Percentiles rank a stretch among this genome's conserved stretches.
phyloP scores from a whole-genome alignment of 30 jellyfish, hydroid and myxozoan species.

The Chrysaora quinquecirrha region DNA sequence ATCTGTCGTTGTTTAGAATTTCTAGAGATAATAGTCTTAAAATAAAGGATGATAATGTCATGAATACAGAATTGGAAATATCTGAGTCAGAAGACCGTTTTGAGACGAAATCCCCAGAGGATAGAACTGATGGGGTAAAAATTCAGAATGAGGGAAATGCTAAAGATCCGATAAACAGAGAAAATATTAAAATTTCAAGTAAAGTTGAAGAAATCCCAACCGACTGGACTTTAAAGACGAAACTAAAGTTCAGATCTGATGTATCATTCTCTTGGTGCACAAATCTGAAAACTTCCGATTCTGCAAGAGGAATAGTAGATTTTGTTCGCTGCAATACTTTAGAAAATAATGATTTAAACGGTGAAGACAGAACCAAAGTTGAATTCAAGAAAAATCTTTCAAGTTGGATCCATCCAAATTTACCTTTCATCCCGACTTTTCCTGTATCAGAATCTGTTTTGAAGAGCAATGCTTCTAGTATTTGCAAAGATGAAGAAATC shows the following conservation, averaged over 20 bases:
- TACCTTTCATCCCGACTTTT: slow-evolving; percentile 79
- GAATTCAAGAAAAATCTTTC: slow-evolving; percentile 33
- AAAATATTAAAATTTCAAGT: not conserved
- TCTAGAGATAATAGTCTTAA: not conserved
- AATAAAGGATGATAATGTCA: not conserved
- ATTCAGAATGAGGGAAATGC: too few species aligned
- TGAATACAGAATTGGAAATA: not conserved
- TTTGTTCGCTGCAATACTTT: slow-evolving; percentile 51
- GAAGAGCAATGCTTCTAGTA: not conserved
- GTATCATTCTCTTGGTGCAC: slow-evolving; percentile 59
- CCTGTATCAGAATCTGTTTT: slow-evolving; percentile 39
- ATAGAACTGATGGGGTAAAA: not conserved
- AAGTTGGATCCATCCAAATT: slow-evolving; percentile 79
- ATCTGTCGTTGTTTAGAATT: slow-evolving; percentile 29
- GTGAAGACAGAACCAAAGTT: not conserved
- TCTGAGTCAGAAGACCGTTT: not conserved
- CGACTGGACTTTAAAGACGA: slow-evolving; percentile 84
- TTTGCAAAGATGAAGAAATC: slow-evolving; percentile 31
- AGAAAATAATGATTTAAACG: not conserved
- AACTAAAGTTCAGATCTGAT: slow-evolving; percentile 54
- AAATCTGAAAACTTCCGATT: slow-evolving; percentile 46
- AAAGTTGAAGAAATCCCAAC: slow-evolving; percentile 58
- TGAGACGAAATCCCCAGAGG: not conserved
- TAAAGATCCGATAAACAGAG: too few species aligned
- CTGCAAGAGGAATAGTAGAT: slow-evolving; percentile 53